Percentiles rank a stretch among this genome's conserved stretches.
Evolutionary conservation across 1,140 invertebrate species (phyloP).

Genomic region (Drosophila auraria): DNA sequence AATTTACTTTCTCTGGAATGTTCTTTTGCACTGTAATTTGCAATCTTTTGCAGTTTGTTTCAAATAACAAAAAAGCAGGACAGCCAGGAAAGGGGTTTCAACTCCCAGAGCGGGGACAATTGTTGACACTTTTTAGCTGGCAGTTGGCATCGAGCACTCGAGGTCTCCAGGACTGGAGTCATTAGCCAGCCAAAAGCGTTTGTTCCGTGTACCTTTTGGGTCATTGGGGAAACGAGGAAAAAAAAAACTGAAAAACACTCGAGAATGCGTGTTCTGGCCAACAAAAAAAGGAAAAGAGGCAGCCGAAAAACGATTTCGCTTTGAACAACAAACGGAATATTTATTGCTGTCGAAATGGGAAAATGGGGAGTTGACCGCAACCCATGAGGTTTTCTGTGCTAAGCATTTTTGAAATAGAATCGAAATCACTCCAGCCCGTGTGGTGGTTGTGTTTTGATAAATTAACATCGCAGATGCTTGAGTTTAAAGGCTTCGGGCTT

Average conservation of each 20-base stretch:
- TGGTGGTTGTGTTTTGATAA: conserved; percentile 60
- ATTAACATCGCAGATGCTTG: conserved; percentile 16
- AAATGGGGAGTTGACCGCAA: conserved; percentile 1
- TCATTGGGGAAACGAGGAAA: conserved; percentile 32
- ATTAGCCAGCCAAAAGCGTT: conserved; percentile 44
- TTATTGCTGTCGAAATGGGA: conserved; percentile 49
- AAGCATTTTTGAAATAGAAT: conserved; percentile 10
- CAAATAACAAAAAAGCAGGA: not conserved
- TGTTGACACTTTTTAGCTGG: conserved; percentile 37
- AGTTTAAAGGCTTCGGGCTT: conserved; percentile 29
- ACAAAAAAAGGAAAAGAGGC: not conserved
- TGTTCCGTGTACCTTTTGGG: conserved; percentile 17
- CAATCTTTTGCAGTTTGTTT: conserved; percentile 15
- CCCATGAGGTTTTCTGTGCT: not conserved
- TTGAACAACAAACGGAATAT: conserved; percentile 66
- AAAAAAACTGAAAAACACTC: conserved; percentile 9
- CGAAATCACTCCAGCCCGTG: conserved; percentile 21
- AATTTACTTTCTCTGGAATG: conserved; percentile 33
- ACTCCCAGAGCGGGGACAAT: conserved; percentile 25
- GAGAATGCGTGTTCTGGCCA: conserved; percentile 8
- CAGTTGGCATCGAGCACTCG: conserved; percentile 20
- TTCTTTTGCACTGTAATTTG: conserved; percentile 8
- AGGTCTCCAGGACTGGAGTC: conserved; percentile 14
- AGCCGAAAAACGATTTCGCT: conserved; percentile 50
- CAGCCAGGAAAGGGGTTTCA: not conserved